phyloP scores from a whole-genome alignment of 2,797 vertebrate genomes.

The Gallinago solitaria region DNA sequence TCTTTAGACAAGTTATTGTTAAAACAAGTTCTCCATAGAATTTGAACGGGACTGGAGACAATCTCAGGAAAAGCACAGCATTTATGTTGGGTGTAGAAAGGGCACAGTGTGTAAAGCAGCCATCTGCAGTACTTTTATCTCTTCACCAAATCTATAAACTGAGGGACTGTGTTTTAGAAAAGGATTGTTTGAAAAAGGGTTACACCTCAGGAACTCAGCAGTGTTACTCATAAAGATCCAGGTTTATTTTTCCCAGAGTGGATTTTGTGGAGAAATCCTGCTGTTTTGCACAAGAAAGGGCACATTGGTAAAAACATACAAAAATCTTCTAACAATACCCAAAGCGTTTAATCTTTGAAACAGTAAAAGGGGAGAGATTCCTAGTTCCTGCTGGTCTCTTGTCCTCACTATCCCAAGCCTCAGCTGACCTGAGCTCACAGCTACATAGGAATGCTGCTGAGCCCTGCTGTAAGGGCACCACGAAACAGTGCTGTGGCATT shows the following conservation, averaged over 20 bases:
- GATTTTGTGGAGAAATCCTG: background rate
- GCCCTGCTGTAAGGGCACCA: background rate
- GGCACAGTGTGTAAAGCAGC: background rate
- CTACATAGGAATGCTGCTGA: fast-evolving
- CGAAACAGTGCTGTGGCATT: no score
- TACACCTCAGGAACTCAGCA: conserved; percentile 28
- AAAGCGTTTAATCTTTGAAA: background rate
- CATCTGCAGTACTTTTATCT: conserved; percentile 17
- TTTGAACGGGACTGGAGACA: conserved; percentile 13
- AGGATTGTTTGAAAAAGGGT: background rate
- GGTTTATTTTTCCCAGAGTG: background rate
- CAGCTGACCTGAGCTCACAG: background rate
- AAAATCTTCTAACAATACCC: background rate
- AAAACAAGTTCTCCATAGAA: conserved; percentile 21
- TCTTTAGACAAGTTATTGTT: conserved; percentile 41
- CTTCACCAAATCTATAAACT: conserved; percentile 8
- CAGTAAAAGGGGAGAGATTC: background rate
- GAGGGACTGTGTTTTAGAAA: background rate
- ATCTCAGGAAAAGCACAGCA: conserved; percentile 54
- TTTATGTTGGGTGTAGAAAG: background rate
- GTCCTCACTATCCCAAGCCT: background rate
- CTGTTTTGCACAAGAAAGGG: background rate
- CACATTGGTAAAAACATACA: background rate
- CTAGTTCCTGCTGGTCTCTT: background rate
- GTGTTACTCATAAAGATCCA: background rate